Evolutionary conservation across 1,140 invertebrate species (phyloP).

Genomic region (Musca domestica): DNA sequence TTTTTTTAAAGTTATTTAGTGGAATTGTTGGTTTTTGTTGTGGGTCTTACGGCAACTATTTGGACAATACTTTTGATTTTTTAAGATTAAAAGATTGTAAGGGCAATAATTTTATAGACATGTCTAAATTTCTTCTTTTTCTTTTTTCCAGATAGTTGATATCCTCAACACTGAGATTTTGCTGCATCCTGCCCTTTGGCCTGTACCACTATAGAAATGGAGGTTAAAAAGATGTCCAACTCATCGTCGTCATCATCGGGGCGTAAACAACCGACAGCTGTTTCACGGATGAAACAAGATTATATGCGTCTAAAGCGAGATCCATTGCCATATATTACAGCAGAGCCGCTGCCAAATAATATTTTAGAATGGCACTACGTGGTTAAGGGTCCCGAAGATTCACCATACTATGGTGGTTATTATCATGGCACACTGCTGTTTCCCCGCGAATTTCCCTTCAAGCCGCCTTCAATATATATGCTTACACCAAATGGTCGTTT

Average conservation of each 20-base stretch:
- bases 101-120: no score
- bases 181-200: no score
- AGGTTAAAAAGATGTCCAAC: slow-evolving; percentile 12
- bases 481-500: slow-evolving; percentile 94
- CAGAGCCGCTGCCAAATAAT: slow-evolving; percentile 87
- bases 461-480: slow-evolving; percentile 98
- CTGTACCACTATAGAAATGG: neutral
- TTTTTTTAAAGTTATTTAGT: no score
- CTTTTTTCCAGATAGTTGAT: no score
- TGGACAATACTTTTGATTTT: no score
- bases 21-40: no score
- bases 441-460: slow-evolving; percentile 96
- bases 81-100: no score
- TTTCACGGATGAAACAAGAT: slow-evolving; percentile 89
- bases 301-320: slow-evolving; percentile 92
- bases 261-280: slow-evolving; percentile 62
- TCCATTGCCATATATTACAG: slow-evolving; percentile 73
- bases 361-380: slow-evolving; percentile 89
- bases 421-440: slow-evolving; percentile 98
- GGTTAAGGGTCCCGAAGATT: slow-evolving; percentile 77
- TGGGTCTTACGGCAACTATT: no score
- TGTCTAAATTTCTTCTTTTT: no score
- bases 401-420: slow-evolving; percentile 91
- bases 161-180: no score
- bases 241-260: slow-evolving; percentile 12